A percentile compares a stretch with the other conserved stretches of the same genome.
These are phyloP conservation scores for Hoplodrina ambigua DNA, from an alignment of 2,888 invertebrate species.

Conservation along the genomic window DNA sequence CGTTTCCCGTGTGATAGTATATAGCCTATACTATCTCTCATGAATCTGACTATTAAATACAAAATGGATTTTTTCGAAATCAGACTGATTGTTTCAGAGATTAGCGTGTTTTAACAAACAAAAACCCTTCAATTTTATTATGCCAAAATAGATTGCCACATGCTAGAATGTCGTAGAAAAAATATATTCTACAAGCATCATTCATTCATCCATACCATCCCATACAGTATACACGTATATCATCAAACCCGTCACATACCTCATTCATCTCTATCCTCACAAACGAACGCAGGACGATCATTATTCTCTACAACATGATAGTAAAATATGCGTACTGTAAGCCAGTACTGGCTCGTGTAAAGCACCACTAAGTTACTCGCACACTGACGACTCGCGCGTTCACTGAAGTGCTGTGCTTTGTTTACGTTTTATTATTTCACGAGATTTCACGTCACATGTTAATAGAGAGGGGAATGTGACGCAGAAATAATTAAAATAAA, in stretches of 20 bases:
- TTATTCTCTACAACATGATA: constrained; percentile 16
- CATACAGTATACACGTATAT: not conserved
- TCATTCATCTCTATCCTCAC: constrained; percentile 5
- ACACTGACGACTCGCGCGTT: constrained; percentile 59
- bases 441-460: constrained; percentile 68
- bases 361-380: constrained; percentile 36
- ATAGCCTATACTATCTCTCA: too few relatives aligned
- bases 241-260: constrained; percentile 15
- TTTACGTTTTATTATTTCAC: constrained; percentile 75
- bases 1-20: too few relatives aligned
- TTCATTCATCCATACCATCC: not conserved
- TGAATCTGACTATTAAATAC: too few relatives aligned
- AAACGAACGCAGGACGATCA: constrained; percentile 15
- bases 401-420: constrained; percentile 73
- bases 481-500: constrained; percentile 72
- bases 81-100: too few relatives aligned
- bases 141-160: too few relatives aligned
- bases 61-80: too few relatives aligned
- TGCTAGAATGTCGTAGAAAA: too few relatives aligned
- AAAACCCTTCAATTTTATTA: too few relatives aligned
- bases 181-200: not conserved
- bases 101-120: too few relatives aligned
- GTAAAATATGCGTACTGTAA: constrained; percentile 15
- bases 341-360: constrained; percentile 28
- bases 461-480: constrained; percentile 73